Percentiles rank a stretch among this genome's conserved stretches.
These are phyloP conservation scores for Notiomystis cincta DNA, from an alignment of 2,113 vertebrate species.

Conservation along the genomic window DNA sequence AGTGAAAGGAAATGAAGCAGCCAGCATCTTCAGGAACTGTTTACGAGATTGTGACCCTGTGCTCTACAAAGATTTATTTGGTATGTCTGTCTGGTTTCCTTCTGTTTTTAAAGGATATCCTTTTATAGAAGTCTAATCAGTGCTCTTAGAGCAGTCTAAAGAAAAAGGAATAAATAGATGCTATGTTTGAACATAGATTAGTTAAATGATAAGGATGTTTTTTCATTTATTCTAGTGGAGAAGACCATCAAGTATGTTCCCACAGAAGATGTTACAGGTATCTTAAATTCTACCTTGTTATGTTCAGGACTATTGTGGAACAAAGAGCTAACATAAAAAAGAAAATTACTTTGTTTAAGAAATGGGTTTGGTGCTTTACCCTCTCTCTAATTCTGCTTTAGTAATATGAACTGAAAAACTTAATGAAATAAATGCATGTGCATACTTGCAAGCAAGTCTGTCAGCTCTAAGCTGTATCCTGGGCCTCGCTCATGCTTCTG, in stretches of 20 bases:
- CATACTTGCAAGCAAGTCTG: background rate
- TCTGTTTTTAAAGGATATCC: background rate
- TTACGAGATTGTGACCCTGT: slow-evolving; percentile 87
- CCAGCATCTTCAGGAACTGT: slow-evolving; percentile 89
- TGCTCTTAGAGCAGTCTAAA: background rate
- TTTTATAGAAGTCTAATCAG: background rate
- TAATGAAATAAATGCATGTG: background rate
- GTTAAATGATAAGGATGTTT: background rate
- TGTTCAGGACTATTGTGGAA: background rate
- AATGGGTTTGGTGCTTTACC: background rate
- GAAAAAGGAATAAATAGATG: background rate
- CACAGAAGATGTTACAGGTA: slow-evolving; percentile 94
- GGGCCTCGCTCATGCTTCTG: background rate
- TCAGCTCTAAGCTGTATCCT: background rate
- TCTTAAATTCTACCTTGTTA: background rate
- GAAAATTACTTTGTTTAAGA: background rate
- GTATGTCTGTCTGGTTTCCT: slow-evolving; percentile 66
- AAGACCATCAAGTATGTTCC: slow-evolving; percentile 88
- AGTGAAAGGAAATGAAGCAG: slow-evolving; percentile 90
- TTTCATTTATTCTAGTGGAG: slow-evolving; percentile 81
- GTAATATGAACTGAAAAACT: background rate
- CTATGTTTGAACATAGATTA: background rate
- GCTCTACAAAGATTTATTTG: slow-evolving; percentile 89
- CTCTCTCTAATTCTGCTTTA: background rate
- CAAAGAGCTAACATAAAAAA: background rate